Evolutionary conservation across 1,140 invertebrate species (phyloP).

Genomic region (Caenorhabditis remanei): DNA sequence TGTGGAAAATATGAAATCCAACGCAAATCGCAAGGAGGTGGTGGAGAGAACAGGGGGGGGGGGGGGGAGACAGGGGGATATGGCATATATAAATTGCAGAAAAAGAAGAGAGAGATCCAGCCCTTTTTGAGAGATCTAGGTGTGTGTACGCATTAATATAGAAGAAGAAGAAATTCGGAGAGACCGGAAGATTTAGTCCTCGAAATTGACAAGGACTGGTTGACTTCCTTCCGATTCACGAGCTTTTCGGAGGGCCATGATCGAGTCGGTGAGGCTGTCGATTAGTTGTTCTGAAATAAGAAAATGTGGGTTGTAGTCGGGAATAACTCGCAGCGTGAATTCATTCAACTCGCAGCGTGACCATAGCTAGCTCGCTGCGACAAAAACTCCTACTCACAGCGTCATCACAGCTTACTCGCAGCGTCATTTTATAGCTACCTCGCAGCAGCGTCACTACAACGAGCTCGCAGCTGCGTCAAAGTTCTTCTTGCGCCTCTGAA

Average conservation of each 20-base stretch:
- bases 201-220: not conserved
- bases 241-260: constrained; percentile 12
- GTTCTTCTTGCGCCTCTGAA: too few relatives aligned
- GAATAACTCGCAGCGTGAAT: too few relatives aligned
- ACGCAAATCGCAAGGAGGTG: constrained; percentile 1
- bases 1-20: not conserved
- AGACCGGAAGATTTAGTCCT: constrained; percentile 18
- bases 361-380: too few relatives aligned
- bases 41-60: not conserved
- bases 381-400: too few relatives aligned
- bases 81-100: constrained; percentile 6
- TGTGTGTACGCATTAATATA: not conserved
- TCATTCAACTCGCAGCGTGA: too few relatives aligned
- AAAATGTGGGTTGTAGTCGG: not conserved
- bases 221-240: constrained; percentile 31
- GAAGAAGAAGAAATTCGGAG: not conserved
- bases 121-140: constrained; percentile 10
- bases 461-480: too few relatives aligned
- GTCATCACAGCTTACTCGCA: too few relatives aligned
- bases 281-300: constrained; percentile 15
- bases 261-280: constrained; percentile 36
- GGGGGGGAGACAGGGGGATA: not conserved
- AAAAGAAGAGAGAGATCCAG: constrained; percentile 21
- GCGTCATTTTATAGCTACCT: too few relatives aligned
- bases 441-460: too few relatives aligned